These are phyloP conservation scores for Eristalis tenax DNA, from an alignment of 2,888 invertebrate species.

Conservation along the genomic window DNA sequence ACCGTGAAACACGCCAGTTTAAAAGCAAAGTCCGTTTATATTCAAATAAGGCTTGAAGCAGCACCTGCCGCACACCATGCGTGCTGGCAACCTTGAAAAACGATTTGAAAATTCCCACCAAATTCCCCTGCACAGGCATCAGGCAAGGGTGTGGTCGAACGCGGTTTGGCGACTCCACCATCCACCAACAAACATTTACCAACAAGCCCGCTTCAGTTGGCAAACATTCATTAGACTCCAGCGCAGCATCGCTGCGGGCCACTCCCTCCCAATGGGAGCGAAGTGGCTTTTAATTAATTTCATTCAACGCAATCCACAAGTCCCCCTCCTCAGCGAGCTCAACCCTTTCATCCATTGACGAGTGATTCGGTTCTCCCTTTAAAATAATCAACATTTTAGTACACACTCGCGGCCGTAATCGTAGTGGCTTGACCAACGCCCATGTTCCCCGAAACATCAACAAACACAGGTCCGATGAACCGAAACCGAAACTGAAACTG, in stretches of 20 bases:
- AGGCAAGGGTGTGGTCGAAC: not conserved
- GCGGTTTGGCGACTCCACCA: not conserved
- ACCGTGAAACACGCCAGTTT: not conserved
- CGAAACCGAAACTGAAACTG: not conserved
- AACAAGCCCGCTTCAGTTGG: not conserved
- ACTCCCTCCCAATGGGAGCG: slow-evolving; percentile 12
- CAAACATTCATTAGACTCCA: not conserved
- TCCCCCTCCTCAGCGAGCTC: not conserved
- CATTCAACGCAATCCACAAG: not conserved
- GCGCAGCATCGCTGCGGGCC: not conserved
- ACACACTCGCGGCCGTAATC: slow-evolving; percentile 3
- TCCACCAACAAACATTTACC: not conserved
- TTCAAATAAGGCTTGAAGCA: not conserved
- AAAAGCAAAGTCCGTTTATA: not conserved
- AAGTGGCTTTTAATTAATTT: slow-evolving; percentile 27
- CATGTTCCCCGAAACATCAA: slow-evolving; percentile 41
- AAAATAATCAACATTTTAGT: slow-evolving; percentile 32
- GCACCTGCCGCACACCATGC: not conserved
- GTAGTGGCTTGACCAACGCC: slow-evolving; percentile 45
- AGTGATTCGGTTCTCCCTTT: not conserved
- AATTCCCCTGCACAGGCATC: not conserved
- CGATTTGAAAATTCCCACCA: not conserved
- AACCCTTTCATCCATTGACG: not conserved
- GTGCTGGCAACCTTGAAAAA: not conserved
- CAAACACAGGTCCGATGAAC: slow-evolving; percentile 39